Conservation (phyloP, 2,797 vertebrate genomes). For the Iguana delicatissima region DNA sequence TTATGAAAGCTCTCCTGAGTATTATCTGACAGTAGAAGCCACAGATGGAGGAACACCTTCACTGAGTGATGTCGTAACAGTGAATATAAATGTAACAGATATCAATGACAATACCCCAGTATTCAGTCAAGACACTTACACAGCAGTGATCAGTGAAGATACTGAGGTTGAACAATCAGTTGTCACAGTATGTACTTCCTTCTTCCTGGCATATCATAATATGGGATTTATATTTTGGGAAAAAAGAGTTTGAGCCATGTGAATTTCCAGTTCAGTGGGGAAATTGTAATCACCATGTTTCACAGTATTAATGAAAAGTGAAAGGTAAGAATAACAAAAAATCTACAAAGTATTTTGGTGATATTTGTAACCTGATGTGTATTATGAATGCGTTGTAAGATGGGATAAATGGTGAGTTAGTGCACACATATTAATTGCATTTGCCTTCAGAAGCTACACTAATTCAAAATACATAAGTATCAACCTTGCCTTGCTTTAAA, state of each 20-base stretch:
- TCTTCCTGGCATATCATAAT: not conserved
- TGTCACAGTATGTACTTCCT: conserved; percentile 81
- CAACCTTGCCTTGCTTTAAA: conserved; percentile 48
- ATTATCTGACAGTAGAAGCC: conserved; percentile 95
- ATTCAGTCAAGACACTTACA: conserved; percentile 93
- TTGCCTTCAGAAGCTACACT: conserved; percentile 62
- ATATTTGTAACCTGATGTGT: not conserved
- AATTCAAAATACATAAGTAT: conserved; percentile 1
- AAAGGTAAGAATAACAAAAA: not conserved
- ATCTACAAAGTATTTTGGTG: not conserved
- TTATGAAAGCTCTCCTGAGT: conserved; percentile 92
- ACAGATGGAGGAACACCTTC: conserved; percentile 93
- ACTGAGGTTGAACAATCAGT: conserved; percentile 88
- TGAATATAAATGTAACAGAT: conserved; percentile 95
- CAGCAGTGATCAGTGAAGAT: conserved; percentile 93
- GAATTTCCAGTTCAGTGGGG: too few species aligned
- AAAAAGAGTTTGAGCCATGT: too few species aligned
- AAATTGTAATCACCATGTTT: not conserved
- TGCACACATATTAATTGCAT: conserved; percentile 5
- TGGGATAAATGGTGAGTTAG: not conserved
- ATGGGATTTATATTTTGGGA: conserved; percentile 12
- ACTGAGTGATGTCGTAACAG: conserved; percentile 92
- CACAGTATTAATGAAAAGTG: not conserved
- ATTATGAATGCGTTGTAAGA: conserved; percentile 22
- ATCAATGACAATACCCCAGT: conserved; percentile 93